phyloP scores from a whole-genome alignment of 2,888 invertebrate species.

The Drosophila neonasuta region DNA sequence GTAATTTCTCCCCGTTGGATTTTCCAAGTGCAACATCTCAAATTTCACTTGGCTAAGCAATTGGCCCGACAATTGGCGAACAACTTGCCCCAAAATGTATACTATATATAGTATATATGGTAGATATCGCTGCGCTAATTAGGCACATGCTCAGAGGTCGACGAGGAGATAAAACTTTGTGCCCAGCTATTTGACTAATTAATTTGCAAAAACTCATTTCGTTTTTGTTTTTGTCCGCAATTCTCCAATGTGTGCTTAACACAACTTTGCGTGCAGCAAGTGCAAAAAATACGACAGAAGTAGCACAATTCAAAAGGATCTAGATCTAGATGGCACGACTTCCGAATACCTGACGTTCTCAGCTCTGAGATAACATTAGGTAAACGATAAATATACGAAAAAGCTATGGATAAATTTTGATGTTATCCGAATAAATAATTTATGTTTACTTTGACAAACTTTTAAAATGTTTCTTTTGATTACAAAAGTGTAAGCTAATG shows the following conservation, averaged over 20 bases:
- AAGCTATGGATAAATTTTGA: too few species aligned
- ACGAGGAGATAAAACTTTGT: constrained; percentile 25
- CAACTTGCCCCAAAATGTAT: constrained; percentile 13
- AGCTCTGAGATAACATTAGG: too few species aligned
- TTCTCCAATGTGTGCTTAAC: constrained; percentile 57
- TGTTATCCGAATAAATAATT: too few species aligned
- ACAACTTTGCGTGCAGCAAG: constrained; percentile 55
- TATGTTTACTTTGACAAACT: too few species aligned
- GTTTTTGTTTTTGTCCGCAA: constrained; percentile 38
- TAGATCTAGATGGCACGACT: not conserved
- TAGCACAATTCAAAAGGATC: not conserved
- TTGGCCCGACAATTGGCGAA: constrained; percentile 43
- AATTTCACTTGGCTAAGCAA: constrained; percentile 34
- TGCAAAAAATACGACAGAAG: constrained; percentile 19
- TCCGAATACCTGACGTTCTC: not conserved
- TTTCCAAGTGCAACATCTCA: constrained; percentile 34
- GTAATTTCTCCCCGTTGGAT: constrained; percentile 61
- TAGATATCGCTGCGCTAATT: constrained; percentile 5
- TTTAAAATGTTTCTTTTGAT: too few species aligned
- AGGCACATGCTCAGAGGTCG: not conserved
- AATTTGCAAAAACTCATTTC: constrained; percentile 57
- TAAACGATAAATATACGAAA: not conserved
- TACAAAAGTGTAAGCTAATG: too few species aligned
- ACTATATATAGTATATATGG: not conserved
- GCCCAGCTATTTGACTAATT: constrained; percentile 57